Percentiles rank a stretch among this genome's conserved stretches.
These are phyloP conservation scores for Gallinago media DNA, from an alignment of 2,113 vertebrate species.

Conservation along the genomic window DNA sequence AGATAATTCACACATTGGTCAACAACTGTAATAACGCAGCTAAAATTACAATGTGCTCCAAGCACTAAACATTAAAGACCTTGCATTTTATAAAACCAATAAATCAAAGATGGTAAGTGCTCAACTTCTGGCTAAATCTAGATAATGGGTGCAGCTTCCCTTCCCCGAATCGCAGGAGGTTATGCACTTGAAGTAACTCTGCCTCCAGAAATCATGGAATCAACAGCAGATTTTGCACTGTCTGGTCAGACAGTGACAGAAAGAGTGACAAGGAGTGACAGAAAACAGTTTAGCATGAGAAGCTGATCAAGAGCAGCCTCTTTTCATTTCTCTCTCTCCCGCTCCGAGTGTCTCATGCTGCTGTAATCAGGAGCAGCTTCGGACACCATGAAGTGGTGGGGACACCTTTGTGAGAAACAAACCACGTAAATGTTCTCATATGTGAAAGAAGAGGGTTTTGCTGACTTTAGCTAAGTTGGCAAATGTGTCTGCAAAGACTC, in stretches of 20 bases:
- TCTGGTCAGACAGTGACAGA: background rate
- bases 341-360: background rate
- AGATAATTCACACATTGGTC: constrained; percentile 77
- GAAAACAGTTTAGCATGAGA: background rate
- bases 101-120: constrained; percentile 65
- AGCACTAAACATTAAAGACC: constrained; percentile 74
- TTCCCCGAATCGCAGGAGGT: background rate
- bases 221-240: background rate
- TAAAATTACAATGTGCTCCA: constrained; percentile 63
- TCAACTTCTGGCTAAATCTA: constrained; percentile 46
- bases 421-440: fast-evolving
- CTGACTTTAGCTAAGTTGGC: background rate
- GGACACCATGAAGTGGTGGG: fast-evolving
- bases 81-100: constrained; percentile 73
- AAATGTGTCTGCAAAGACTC: background rate
- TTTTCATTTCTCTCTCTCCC: background rate
- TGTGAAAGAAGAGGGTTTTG: background rate
- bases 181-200: background rate
- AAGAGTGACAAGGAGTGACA: background rate
- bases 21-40: constrained; percentile 70
- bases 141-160: constrained; percentile 25
- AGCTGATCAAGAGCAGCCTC: background rate
- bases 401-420: background rate
- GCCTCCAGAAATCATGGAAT: constrained; percentile 3
- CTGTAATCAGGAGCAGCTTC: background rate